Evolutionary conservation across 35 echinoderm and acorn worm species (phyloP).

Genomic region (Ophioderma brevispina): DNA sequence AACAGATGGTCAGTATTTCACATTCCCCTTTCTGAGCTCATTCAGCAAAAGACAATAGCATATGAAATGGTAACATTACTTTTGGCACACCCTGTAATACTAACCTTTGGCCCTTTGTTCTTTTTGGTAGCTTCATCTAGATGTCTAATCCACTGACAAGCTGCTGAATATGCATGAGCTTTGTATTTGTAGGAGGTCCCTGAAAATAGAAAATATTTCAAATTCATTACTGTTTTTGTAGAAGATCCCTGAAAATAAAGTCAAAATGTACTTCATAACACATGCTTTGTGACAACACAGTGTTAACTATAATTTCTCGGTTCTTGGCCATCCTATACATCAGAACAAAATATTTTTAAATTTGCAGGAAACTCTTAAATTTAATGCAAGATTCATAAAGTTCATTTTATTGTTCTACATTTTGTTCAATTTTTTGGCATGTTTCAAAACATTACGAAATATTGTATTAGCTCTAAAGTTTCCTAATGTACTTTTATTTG

Average conservation of each 20-base stretch:
- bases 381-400: too few relatives aligned
- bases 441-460: too few relatives aligned
- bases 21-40: not conserved
- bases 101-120: constrained; percentile 89
- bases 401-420: too few relatives aligned
- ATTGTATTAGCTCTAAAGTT: too few relatives aligned
- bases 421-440: too few relatives aligned
- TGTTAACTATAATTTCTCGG: not conserved
- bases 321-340: not conserved
- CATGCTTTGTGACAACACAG: not conserved
- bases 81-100: not conserved
- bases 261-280: too few relatives aligned
- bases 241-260: too few relatives aligned
- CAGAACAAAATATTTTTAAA: too few relatives aligned
- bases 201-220: constrained; percentile 6
- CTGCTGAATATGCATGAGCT: constrained; percentile 69
- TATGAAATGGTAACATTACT: not conserved
- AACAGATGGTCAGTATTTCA: too few relatives aligned
- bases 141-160: constrained; percentile 88
- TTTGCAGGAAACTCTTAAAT: too few relatives aligned
- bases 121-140: constrained; percentile 95
- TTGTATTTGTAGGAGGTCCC: constrained; percentile 99
- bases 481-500: too few relatives aligned
- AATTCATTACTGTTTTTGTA: too few relatives aligned
- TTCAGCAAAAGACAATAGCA: not conserved